These are phyloP conservation scores for Acrocera orbiculus DNA, from an alignment of 2,888 invertebrate genomes.

Conservation along the genomic window DNA sequence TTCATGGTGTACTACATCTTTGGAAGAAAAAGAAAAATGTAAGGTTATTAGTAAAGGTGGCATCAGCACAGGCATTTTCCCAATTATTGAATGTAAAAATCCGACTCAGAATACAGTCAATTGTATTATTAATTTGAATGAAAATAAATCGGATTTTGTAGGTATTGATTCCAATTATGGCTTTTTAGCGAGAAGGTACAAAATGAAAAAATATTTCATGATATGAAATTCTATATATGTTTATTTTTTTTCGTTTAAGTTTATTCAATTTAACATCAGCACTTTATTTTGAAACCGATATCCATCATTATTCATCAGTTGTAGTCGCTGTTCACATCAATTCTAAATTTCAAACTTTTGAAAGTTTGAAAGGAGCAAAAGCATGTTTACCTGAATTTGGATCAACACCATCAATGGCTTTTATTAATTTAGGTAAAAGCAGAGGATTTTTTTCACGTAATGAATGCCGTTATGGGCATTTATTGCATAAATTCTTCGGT, in stretches of 20 bases:
- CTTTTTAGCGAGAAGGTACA: slow-evolving; percentile 43
- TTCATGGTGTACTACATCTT: slow-evolving; percentile 43
- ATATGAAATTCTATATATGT: neutral
- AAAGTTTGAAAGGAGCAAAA: slow-evolving; percentile 36
- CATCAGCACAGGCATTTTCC: slow-evolving; percentile 39
- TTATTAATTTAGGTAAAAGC: slow-evolving; percentile 37
- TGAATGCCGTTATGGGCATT: slow-evolving; percentile 40
- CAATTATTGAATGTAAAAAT: slow-evolving; percentile 35
- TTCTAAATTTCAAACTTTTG: slow-evolving; percentile 33
- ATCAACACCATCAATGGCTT: slow-evolving; percentile 46
- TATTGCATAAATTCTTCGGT: slow-evolving; percentile 38
- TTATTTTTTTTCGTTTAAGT: slow-evolving; percentile 25
- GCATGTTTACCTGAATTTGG: slow-evolving; percentile 52
- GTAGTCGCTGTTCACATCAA: slow-evolving; percentile 36
- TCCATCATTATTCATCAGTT: slow-evolving; percentile 33
- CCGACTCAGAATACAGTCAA: slow-evolving; percentile 32
- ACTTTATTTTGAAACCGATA: slow-evolving; percentile 40
- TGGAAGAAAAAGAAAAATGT: slow-evolving; percentile 40
- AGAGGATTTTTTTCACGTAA: slow-evolving; percentile 28
- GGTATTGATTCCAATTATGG: slow-evolving; percentile 45
- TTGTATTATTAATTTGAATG: slow-evolving; percentile 37
- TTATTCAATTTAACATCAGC: slow-evolving; percentile 38
- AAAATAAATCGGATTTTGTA: slow-evolving; percentile 38
- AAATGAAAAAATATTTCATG: slow-evolving; percentile 12
- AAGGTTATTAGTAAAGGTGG: slow-evolving; percentile 39